Base-by-base conservation (phyloP, 1,140 invertebrate genomes). In the Schlechtendalia chinensis region DNA sequence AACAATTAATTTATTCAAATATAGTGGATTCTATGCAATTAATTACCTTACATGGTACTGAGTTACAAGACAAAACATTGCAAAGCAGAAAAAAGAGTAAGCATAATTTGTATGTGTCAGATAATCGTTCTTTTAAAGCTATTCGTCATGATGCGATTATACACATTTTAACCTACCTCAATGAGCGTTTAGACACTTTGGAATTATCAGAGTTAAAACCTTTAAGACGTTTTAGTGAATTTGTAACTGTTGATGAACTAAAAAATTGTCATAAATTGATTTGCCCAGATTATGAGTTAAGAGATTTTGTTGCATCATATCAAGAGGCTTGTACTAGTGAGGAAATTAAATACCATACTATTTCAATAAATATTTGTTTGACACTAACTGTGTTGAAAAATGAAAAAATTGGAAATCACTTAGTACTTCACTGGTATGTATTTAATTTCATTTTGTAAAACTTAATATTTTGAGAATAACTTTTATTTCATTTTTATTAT, bases 61-160 rank as follows among this genome's bases (percentile, higher is more conserved):
- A 45, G 39, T 45, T 45, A 45, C 39, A 10, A 45, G 39, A 45
- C 39, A 45, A 45, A 22, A 56, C 6, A 19, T 19, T 56, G 53
- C 53, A 22, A 56, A 56, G 6, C 53, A 56, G 53, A 56, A 56
- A 56, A 56, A 22, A 56, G 39, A 45, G 39, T 45, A 56, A 54
- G 17, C 54, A 56, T 56, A 56, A 56, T 56, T 56, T n/a, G 54
- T 56, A 56, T 56, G 54, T 56, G n/a, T 56, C 54, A 10, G 54
- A 19, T 56, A 56, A 8, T 56, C 54, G 53, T 54, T 54, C 54
- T 22, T 56, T 56, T 56, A 56, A 22, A 56, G 5, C 54, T 22
- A 56, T 56, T 56, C 6, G 54, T 56, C 54, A 56, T 56, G 54
- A 56, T 19, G 54, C 54, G 19, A 56, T 56, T 56, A 0, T 6